Conservation (phyloP, 2,113 vertebrate species). For the Camelus bactrianus region DNA sequence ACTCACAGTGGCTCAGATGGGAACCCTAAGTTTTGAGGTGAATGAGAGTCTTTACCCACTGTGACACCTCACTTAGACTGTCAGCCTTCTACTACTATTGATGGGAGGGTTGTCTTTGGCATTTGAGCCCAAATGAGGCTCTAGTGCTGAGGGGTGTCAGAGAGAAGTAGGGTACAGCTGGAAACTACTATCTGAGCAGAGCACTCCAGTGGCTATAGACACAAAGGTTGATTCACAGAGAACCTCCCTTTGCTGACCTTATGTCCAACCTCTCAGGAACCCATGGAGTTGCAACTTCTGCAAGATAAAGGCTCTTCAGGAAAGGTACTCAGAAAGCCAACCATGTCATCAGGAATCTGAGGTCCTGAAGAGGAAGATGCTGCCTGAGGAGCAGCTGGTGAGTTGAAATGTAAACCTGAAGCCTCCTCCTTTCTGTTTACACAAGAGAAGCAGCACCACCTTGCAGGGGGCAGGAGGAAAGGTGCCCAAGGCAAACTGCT, state of each 20-base stretch:
- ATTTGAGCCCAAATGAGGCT: background rate
- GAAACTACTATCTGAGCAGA: background rate
- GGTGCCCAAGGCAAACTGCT: background rate
- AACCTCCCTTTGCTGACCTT: background rate
- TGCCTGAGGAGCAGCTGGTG: conserved; percentile 60
- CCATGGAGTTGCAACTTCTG: conserved; percentile 67
- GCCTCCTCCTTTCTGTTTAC: background rate
- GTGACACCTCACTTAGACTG: background rate
- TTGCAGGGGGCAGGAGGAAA: background rate
- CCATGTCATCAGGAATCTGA: background rate
- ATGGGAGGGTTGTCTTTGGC: background rate
- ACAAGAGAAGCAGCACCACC: background rate
- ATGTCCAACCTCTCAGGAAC: conserved; percentile 1
- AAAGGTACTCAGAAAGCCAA: background rate
- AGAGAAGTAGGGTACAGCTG: background rate
- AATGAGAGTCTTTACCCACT: background rate
- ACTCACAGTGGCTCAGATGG: background rate
- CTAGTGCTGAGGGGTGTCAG: background rate
- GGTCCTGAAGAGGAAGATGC: conserved; percentile 47
- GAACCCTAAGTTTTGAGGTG: background rate
- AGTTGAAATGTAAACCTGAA: conserved; percentile 18
- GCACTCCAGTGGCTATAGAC: background rate
- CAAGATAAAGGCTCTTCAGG: background rate
- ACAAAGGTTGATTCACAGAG: background rate
- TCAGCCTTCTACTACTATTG: background rate